Base-by-base conservation (phyloP, 2,888 invertebrate genomes). In the Gibbula magus region DNA sequence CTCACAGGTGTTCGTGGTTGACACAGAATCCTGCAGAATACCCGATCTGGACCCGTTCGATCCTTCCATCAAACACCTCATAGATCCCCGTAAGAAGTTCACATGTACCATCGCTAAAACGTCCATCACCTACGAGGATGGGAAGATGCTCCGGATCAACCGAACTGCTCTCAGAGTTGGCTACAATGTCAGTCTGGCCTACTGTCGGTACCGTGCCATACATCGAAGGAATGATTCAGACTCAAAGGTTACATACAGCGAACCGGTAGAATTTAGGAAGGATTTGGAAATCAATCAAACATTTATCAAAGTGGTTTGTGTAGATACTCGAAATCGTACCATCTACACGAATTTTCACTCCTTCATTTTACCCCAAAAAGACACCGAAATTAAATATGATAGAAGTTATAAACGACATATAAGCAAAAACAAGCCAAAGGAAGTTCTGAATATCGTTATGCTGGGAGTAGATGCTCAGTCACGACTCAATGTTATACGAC, bases 401-500 rank as follows among this genome's bases (percentile, higher is more conserved):
- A n/a, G 1, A 29, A 66, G 20, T 25, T 35, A 45, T 35, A 52
- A 18, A 29, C 10, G 35, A 35, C 73, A 73, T 74, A 35, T 20
- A 66, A 10, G 32, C 29, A 56, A 8, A 22, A 53, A 20, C 73
- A 77, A 29, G 74, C 73, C 73, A 3, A 13, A 22, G 20, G 73
- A 73, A n/a, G 32, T 35, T 20, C 16, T 80, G 80, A 97, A 96
- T 85, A 94, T 98, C 0, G 94, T 98, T 82, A 93, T 97, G 18
- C 93, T 97, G 83, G 98, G 97, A n/a, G 93, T 97, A 56, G 97
- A 97, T 91, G 96, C 96, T 18, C 95, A 97, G 35, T 97, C 97
- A 0, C 94, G 97, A 86, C 93, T 96, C 83, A 97, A 97, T 93
- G 96, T 97, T 87, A 95, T 96, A 83, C 95, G 97, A 75, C 96